Base-by-base conservation (phyloP, 1,140 invertebrate species). In the Tigriopus japonicus region DNA sequence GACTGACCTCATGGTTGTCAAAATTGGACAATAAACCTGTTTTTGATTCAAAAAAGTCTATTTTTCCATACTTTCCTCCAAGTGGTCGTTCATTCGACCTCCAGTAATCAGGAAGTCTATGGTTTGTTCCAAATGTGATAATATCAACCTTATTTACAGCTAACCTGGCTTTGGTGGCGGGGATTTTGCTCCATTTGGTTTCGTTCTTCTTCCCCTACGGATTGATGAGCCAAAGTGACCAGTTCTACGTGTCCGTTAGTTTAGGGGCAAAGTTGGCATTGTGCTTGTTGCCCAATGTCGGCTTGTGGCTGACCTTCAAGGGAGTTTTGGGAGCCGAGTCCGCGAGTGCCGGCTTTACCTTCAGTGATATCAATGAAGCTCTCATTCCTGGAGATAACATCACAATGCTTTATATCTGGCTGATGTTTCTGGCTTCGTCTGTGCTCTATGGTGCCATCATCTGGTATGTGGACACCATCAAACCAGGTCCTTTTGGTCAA, bases 401-500 rank as follows among this genome's bases (percentile, higher is more conserved):
- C 40, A n/a, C 23, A 3, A 58, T 58, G 56, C 24, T 24, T 5
- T 14, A 14, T 24, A 41, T 58, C 9, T 58, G 56, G 56, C n/a
- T 28, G 5, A 58, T 58, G 56, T 42, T 58, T 42, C 23, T 58
- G 15, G 40, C 40, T 6, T 17, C 28, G 7, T 35, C 42, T 3
- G 1, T 42, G 17, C 1, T 58, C 35, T 58, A 40, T 58, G 23
- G 24, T 58, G 13, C 35, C n/a, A 41, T 58, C 15, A 28, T 42
- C 15, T 28, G 23, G 21, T 58, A 58, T 17, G 12, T 58, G n/a
- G 56, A 58, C 40, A 58, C 28, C n/a, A 42, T 58, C 21, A 58
- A 41, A 14, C 63, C 62, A n/a, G 54, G 58, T 14, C 42, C 52
- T 14, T 73, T 70, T 68, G 76, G 75, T 52, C 66, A 73, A 10